phyloP scores from a whole-genome alignment of 2,888 invertebrate genomes.

The Pocota personata region DNA sequence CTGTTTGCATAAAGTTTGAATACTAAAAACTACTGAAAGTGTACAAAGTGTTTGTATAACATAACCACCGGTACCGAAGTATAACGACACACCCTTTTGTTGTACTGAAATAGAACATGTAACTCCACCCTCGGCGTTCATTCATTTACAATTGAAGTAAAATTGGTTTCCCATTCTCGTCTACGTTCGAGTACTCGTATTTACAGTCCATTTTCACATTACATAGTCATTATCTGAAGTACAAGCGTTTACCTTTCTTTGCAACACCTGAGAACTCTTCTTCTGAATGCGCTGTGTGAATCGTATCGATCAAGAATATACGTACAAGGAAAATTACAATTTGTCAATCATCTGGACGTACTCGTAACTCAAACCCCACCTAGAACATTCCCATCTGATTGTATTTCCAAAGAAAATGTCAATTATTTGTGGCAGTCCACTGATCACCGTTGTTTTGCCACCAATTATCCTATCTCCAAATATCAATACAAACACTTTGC shows the following conservation, averaged over 20 bases:
- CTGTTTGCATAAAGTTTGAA: too few relatives aligned
- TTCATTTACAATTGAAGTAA: slow-evolving; percentile 19
- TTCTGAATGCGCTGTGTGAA: slow-evolving; percentile 13
- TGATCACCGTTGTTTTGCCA: slow-evolving; percentile 69
- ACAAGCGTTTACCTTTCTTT: slow-evolving; percentile 30
- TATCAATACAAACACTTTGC: slow-evolving; percentile 68
- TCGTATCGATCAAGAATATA: slow-evolving; percentile 38
- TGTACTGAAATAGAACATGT: not conserved
- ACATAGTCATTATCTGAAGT: slow-evolving; percentile 58
- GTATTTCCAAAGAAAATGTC: slow-evolving; percentile 55
- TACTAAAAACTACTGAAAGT: too few relatives aligned
- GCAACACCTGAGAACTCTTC: slow-evolving; percentile 30
- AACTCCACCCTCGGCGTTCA: not conserved
- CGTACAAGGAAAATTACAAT: slow-evolving; percentile 61
- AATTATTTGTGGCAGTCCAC: slow-evolving; percentile 71
- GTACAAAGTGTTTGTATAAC: not conserved
- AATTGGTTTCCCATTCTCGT: slow-evolving; percentile 38
- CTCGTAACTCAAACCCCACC: slow-evolving; percentile 7
- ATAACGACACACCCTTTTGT: not conserved
- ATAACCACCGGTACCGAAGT: not conserved
- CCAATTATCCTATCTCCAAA: slow-evolving; percentile 72
- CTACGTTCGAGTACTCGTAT: slow-evolving; percentile 15
- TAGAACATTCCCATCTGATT: slow-evolving; percentile 32
- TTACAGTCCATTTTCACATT: slow-evolving; percentile 47
- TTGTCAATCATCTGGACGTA: slow-evolving; percentile 68